phyloP scores from a whole-genome alignment of 2,113 vertebrate genomes.

The Pseudonaja textilis region DNA sequence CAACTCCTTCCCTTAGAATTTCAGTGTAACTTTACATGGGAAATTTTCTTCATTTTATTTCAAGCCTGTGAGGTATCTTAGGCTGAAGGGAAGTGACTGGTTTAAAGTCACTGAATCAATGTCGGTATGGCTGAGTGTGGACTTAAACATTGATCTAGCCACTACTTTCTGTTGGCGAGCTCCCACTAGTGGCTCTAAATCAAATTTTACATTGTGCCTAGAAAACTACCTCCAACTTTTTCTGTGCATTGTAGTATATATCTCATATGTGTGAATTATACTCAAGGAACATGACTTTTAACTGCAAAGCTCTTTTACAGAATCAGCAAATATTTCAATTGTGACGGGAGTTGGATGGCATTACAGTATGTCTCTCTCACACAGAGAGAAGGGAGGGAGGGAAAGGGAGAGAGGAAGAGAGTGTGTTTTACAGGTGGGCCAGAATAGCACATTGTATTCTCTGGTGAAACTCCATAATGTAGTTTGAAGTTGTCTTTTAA shows the following conservation, averaged over 20 bases:
- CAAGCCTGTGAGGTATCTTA: background rate
- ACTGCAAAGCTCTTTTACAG: background rate
- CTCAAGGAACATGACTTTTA: background rate
- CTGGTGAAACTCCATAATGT: background rate
- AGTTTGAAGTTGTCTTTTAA: background rate
- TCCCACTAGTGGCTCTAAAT: background rate
- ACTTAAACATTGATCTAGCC: background rate
- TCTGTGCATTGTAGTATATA: background rate
- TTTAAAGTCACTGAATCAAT: background rate
- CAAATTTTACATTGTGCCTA: background rate
- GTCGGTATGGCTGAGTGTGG: background rate
- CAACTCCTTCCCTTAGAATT: background rate
- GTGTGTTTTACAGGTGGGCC: background rate
- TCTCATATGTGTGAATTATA: background rate
- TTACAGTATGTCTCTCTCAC: background rate
- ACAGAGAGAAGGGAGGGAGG: fast-evolving
- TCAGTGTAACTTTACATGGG: background rate
- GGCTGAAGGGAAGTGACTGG: background rate
- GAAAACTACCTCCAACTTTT: background rate
- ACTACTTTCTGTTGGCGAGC: background rate
- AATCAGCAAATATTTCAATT: background rate
- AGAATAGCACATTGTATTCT: background rate
- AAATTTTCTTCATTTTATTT: background rate
- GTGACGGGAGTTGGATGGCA: background rate
- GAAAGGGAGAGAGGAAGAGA: too few species aligned